Percentiles rank a stretch among this genome's conserved stretches.
Conservation (phyloP, 2,888 invertebrate genomes). For the Tachina fera region DNA sequence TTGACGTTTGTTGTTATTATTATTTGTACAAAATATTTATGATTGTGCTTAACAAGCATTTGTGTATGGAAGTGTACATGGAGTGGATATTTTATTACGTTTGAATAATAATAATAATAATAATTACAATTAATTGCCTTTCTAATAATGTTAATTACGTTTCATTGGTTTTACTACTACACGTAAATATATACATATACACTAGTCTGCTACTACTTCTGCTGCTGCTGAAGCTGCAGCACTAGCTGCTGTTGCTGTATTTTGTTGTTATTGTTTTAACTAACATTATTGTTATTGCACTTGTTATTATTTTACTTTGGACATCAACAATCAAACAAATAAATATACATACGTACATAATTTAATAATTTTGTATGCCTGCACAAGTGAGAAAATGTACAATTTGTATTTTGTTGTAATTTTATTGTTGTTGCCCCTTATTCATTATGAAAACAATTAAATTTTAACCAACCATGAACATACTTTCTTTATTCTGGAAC, state of each 20-base stretch:
- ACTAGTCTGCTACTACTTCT: not conserved
- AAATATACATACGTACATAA: not conserved
- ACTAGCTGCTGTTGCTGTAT: not conserved
- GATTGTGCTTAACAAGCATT: not conserved
- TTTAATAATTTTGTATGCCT: conserved; percentile 5
- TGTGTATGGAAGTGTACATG: not conserved
- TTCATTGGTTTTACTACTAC: conserved; percentile 39
- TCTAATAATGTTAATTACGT: conserved; percentile 65
- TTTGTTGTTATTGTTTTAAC: conserved; percentile 5
- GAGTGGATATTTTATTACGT: conserved; percentile 48
- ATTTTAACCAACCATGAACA: conserved; percentile 61
- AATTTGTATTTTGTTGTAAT: conserved; percentile 24
- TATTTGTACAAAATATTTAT: conserved; percentile 44
- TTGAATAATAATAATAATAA: conserved; percentile 51
- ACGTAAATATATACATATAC: too few species aligned
- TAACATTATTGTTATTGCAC: conserved; percentile 18
- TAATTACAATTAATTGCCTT: conserved; percentile 68
- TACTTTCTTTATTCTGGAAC: conserved; percentile 1
- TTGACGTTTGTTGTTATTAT: conserved; percentile 3
- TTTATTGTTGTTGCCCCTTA: conserved; percentile 17
- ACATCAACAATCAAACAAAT: conserved; percentile 35
- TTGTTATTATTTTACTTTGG: conserved; percentile 12
- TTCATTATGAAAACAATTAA: conserved; percentile 68
- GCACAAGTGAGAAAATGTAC: not conserved
- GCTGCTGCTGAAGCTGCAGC: not conserved